These are phyloP conservation scores for Listronotus oregonensis DNA, from an alignment of 1,140 invertebrate species.

Conservation along the genomic window DNA sequence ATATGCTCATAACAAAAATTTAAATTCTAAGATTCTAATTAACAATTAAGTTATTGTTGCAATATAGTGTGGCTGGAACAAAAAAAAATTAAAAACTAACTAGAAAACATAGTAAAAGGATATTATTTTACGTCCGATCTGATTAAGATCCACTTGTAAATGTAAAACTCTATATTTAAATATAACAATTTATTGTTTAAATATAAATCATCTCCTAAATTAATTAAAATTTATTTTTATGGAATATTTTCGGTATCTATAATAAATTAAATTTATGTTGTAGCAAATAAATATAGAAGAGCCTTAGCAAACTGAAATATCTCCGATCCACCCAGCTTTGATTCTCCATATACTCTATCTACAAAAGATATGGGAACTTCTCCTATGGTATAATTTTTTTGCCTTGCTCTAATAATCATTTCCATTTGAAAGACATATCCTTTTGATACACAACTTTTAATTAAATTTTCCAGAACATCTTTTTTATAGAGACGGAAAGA, in stretches of 20 bases:
- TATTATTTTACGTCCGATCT: too few relatives aligned
- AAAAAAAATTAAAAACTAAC: too few relatives aligned
- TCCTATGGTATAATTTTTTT: slow-evolving; percentile 84
- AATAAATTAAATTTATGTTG: slow-evolving; percentile 72
- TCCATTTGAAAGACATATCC: slow-evolving; percentile 99
- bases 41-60: too few relatives aligned
- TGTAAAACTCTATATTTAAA: too few relatives aligned
- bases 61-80: too few relatives aligned
- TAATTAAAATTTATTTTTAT: too few relatives aligned
- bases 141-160: too few relatives aligned
- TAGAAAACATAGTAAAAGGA: too few relatives aligned
- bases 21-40: too few relatives aligned
- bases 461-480: slow-evolving; percentile 83
- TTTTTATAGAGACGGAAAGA: slow-evolving; percentile 97
- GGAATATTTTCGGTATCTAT: background rate
- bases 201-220: too few relatives aligned
- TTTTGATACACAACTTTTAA: slow-evolving; percentile 90
- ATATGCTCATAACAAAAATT: too few relatives aligned
- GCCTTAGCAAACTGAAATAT: slow-evolving; percentile 93
- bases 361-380: slow-evolving; percentile 99
- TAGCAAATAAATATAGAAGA: slow-evolving; percentile 92
- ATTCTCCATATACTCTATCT: slow-evolving; percentile 97
- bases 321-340: slow-evolving; percentile 96
- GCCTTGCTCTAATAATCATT: slow-evolving; percentile 93
- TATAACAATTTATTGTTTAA: too few relatives aligned